Base-by-base conservation (phyloP, 1,140 invertebrate species). In the Nasonia vitripennis region DNA sequence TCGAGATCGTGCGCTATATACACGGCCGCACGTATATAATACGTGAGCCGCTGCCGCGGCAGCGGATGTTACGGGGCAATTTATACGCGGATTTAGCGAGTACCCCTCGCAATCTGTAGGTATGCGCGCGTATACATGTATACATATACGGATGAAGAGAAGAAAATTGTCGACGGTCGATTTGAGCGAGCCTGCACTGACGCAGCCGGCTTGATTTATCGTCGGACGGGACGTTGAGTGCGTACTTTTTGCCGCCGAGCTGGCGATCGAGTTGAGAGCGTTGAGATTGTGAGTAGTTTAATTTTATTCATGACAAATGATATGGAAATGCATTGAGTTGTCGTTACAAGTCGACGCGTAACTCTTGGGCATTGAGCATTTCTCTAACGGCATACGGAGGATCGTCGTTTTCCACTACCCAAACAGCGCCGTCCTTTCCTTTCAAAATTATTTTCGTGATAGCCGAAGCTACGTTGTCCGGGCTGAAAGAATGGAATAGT, bases 391-490 rank as follows among this genome's bases (percentile, higher is more conserved):
- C 91, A 80, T 93, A 94, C 2, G 91, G 88, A 17, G 91, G 90
- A 87, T 93, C 55, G 17, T 91, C 91, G 48, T 92, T 92, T 88
- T 94, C 93, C 31, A 88, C 90, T n/a, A 94, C 92, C 90, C 93
- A 93, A 6, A 93, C 89, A 17, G 91, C 91, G 2, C 93, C 93
- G 80, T 92, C 93, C 31, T 88, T 86, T 12, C 92, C 94, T 45
- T 92, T 89, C 23, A 90, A 89, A 68, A 94, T 93, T 14, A 94
- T 81, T 20, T 91, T 89, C 0, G 94, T 90, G 88, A 94, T 90
- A 6, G 92, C 93, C 27, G 88, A 87, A 2, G 93, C 93, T 0
- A 94, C 92, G 48, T 91, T 81, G 6, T 90, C 89, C 1, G 92
- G n/a, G 93, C 94, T 84, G 75, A 91, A 91, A 86, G n/a, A 5